Evolutionary conservation across 2,888 invertebrate genomes (phyloP).

Genomic region (Torymus aiolomorphi): DNA sequence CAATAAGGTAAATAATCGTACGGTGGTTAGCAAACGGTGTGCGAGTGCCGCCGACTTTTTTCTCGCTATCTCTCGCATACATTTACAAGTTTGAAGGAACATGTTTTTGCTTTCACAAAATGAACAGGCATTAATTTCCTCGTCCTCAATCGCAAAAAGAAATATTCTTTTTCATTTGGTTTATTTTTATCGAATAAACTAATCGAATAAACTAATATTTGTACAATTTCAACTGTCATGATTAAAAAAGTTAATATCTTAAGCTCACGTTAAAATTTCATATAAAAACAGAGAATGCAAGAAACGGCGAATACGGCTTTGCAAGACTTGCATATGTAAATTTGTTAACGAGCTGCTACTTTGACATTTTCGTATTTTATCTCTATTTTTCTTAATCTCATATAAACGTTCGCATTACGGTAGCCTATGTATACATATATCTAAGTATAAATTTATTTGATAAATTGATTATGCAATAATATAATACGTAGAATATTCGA

Average conservation of each 20-base stretch:
- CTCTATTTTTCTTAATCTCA: slow-evolving; percentile 26
- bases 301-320: slow-evolving; percentile 10
- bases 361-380: slow-evolving; percentile 40
- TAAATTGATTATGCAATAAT: slow-evolving; percentile 53
- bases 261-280: slow-evolving; percentile 37
- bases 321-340: slow-evolving; percentile 24
- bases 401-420: slow-evolving; percentile 41
- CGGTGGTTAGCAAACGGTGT: slow-evolving; percentile 38
- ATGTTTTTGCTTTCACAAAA: slow-evolving; percentile 42
- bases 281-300: slow-evolving; percentile 46
- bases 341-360: slow-evolving; percentile 40
- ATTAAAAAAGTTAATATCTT: slow-evolving; percentile 41
- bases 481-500: slow-evolving; percentile 49
- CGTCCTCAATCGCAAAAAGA: slow-evolving; percentile 31
- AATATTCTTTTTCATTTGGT: slow-evolving; percentile 34
- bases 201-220: slow-evolving; percentile 45
- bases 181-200: slow-evolving; percentile 21
- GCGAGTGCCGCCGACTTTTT: slow-evolving; percentile 14
- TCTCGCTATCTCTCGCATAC: slow-evolving; percentile 25
- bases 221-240: slow-evolving; percentile 52
- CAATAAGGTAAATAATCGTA: slow-evolving; percentile 39
- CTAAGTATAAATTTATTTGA: slow-evolving; percentile 54
- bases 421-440: slow-evolving; percentile 42
- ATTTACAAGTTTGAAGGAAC: slow-evolving; percentile 49
- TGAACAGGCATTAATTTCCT: slow-evolving; percentile 28